These are phyloP conservation scores for Thermophis baileyi DNA, from an alignment of 2,113 vertebrate species.

Conservation along the genomic window DNA sequence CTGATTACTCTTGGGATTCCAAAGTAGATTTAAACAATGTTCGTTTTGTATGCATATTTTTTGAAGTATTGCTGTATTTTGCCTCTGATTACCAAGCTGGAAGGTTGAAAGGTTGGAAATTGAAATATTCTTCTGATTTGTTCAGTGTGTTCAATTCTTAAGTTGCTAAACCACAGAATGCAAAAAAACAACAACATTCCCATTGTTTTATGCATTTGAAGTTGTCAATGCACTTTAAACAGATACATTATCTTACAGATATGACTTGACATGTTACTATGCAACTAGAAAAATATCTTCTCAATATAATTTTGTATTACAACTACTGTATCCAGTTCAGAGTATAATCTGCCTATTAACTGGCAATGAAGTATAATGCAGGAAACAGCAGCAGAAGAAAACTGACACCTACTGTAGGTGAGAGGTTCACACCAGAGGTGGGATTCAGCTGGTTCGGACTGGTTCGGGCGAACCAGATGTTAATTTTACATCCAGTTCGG, in stretches of 20 bases:
- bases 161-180: not conserved
- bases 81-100: conserved; percentile 64
- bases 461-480: no score
- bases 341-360: not conserved
- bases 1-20: conserved; percentile 64
- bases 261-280: conserved; percentile 17
- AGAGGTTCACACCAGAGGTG: not conserved
- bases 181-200: not conserved
- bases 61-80: conserved; percentile 61
- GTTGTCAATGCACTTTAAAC: conserved; percentile 16
- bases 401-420: conserved; percentile 1
- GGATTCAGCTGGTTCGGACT: no score
- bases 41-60: conserved; percentile 46
- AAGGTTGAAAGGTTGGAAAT: conserved; percentile 38
- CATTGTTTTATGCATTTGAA: conserved; percentile 13
- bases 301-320: not conserved
- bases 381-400: conserved; percentile 7
- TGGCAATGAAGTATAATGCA: conserved; percentile 1
- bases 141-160: conserved; percentile 21
- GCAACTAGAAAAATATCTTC: conserved; percentile 7
- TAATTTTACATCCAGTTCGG: no score
- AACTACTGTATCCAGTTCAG: not conserved
- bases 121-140: conserved; percentile 41
- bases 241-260: not conserved
- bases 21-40: conserved; percentile 66